A percentile compares a stretch with the other conserved stretches of the same genome.
These are phyloP conservation scores for Rhingia campestris DNA, from an alignment of 2,888 invertebrate genomes.

Conservation along the genomic window DNA sequence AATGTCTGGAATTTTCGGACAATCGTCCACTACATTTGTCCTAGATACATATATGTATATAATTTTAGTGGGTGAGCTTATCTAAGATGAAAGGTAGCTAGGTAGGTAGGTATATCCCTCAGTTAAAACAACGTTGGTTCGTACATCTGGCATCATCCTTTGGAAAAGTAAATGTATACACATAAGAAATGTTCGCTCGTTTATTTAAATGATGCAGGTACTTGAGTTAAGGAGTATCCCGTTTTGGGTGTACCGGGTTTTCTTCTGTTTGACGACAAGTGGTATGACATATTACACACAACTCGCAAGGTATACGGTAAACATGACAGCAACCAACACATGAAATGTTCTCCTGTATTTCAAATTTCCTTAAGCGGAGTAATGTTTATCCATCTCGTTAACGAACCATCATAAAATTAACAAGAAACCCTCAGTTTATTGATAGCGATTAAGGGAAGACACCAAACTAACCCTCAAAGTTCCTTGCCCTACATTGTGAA, in stretches of 20 bases:
- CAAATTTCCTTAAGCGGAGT: slow-evolving; percentile 50
- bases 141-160: slow-evolving; percentile 4
- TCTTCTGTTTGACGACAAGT: slow-evolving; percentile 39
- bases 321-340: slow-evolving; percentile 10
- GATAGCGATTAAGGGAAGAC: slow-evolving; percentile 71
- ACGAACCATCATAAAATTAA: slow-evolving; percentile 73
- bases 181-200: slow-evolving; percentile 65
- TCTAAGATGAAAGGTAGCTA: slow-evolving; percentile 42
- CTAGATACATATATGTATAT: background rate
- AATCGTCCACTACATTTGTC: slow-evolving; percentile 17
- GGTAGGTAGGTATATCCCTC: background rate
- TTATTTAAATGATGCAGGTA: slow-evolving; percentile 73
- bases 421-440: slow-evolving; percentile 72
- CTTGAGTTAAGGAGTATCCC: slow-evolving; percentile 59
- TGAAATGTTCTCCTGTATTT: slow-evolving; percentile 25
- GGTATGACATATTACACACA: slow-evolving; percentile 61
- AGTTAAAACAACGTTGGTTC: slow-evolving; percentile 21
- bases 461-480: slow-evolving; percentile 48
- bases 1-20: slow-evolving; percentile 62
- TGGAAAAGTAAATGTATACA: slow-evolving; percentile 33
- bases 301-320: slow-evolving; percentile 36
- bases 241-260: slow-evolving; percentile 39
- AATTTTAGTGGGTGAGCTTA: slow-evolving; percentile 23
- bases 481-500: background rate
- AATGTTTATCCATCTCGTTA: slow-evolving; percentile 70